Conservation (phyloP, 1,140 invertebrate species). For the Diachasma alloeum region DNA sequence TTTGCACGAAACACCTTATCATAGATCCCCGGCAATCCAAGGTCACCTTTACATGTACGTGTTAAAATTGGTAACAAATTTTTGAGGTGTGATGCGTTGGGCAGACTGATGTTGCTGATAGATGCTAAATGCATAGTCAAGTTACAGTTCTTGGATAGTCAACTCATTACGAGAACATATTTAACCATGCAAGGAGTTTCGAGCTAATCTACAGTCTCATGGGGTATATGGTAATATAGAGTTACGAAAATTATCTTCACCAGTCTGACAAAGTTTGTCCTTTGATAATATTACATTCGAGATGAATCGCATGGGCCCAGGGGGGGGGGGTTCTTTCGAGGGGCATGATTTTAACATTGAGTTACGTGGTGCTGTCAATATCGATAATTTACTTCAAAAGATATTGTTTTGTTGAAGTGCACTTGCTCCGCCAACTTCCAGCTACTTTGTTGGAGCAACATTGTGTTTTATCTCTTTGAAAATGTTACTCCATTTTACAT, state of each 20-base stretch:
- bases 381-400: neutral
- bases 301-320: neutral
- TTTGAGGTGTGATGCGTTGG: too few relatives aligned
- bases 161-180: neutral
- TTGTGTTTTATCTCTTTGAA: neutral
- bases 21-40: too few relatives aligned
- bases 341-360: neutral
- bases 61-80: too few relatives aligned
- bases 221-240: neutral
- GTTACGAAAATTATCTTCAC: neutral
- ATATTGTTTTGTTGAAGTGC: neutral
- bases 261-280: neutral
- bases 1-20: too few relatives aligned
- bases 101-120: neutral
- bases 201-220: neutral
- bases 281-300: neutral
- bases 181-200: neutral
- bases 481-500: neutral
- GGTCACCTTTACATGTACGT: too few relatives aligned
- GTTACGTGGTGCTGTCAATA: neutral
- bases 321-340: neutral
- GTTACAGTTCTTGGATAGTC: neutral
- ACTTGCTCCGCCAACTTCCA: neutral
- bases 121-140: neutral
- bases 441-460: neutral